A percentile compares a stretch with the other conserved stretches of the same genome.
Evolutionary conservation across 1,140 invertebrate genomes (phyloP).

Genomic region (Paraescarpia echinospica): DNA sequence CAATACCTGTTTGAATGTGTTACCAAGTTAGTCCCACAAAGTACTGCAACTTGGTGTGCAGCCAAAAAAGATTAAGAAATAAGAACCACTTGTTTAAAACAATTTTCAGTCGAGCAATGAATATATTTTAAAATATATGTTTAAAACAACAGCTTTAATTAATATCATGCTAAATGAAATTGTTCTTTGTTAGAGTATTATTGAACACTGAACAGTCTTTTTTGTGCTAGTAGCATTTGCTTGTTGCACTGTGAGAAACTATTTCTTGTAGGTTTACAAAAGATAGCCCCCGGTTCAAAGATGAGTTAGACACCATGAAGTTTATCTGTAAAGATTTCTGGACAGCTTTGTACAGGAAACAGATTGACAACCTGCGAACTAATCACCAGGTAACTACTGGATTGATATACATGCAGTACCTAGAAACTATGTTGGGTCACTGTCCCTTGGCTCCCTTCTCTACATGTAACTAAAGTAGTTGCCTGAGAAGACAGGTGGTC

Average conservation of each 20-base stretch:
- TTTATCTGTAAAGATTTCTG: slow-evolving; percentile 99
- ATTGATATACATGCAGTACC: neutral
- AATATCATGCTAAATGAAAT: slow-evolving; percentile 8
- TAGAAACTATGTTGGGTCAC: too few relatives aligned
- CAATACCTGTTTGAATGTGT: too few relatives aligned
- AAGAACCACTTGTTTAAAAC: neutral
- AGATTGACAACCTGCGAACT: slow-evolving; percentile 97
- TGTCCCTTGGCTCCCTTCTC: too few relatives aligned
- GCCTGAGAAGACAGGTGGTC: too few relatives aligned
- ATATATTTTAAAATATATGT: neutral
- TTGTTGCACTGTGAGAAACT: slow-evolving; percentile 9
- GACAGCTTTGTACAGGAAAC: slow-evolving; percentile 94
- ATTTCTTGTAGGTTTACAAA: slow-evolving; percentile 71
- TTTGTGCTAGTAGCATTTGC: neutral
- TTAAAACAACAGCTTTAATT: neutral
- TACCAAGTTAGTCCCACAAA: too few relatives aligned
- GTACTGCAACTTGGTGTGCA: too few relatives aligned
- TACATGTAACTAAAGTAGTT: too few relatives aligned
- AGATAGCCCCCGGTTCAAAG: slow-evolving; percentile 91
- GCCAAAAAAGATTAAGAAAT: too few relatives aligned
- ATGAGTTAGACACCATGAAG: slow-evolving; percentile 97
- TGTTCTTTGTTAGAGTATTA: neutral
- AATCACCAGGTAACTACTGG: slow-evolving; percentile 77
- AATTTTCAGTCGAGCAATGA: slow-evolving; percentile 3
- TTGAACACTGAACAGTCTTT: neutral